Evolutionary conservation across 2,797 vertebrate species (phyloP), one percentile per base, ranked within the genome.

Genomic region (Sebastes diploproa): DNA sequence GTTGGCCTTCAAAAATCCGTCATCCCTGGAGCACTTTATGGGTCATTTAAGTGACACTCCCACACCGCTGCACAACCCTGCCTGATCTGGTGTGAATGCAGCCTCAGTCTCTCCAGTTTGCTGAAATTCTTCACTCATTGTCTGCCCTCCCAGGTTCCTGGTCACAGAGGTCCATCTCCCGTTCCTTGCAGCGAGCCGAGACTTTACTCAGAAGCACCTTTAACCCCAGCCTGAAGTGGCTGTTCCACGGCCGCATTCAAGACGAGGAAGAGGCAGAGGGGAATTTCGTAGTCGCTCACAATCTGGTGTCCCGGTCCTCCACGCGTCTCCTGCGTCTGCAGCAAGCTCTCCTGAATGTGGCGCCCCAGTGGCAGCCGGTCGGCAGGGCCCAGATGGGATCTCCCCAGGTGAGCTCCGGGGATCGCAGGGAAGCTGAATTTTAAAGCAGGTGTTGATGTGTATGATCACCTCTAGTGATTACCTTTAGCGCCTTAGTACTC

Each of bases 221-320:
- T 3, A 93, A 94, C 67, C 93, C 95, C n/a, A 80, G 86, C 20
- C 83, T 92, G 67, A 91, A 86, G 79, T 91, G 92, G 91, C 84
- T 94, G 5, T 90, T 93, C 30, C 72, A 81, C 2, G 30, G 78
- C 27, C 81, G 72, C 22, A 64, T 76, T 52, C 85, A 88, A 3
- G 87, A 87, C 56, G 89, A 93, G 42, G 86, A 80, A 13, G 90
- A 89, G 38, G 86, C 83, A 1, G 93, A 94, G 66, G 86, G 89
- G 60, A 75, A 89, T 55, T 93, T 95, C 59, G 88, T 93, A 0
- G 68, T 86, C 1, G 85, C 85, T 50, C 83, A 89, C 59, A 89
- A 94, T 77, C 85, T 94, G 32, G 87, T 89, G 20, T 94, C 94
- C 10, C 86, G 87, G 1, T 92, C 94, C 20, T 95, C 93, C 2